phyloP scores from a whole-genome alignment of 1,140 invertebrate species.

The Acyrthosiphon pisum region DNA sequence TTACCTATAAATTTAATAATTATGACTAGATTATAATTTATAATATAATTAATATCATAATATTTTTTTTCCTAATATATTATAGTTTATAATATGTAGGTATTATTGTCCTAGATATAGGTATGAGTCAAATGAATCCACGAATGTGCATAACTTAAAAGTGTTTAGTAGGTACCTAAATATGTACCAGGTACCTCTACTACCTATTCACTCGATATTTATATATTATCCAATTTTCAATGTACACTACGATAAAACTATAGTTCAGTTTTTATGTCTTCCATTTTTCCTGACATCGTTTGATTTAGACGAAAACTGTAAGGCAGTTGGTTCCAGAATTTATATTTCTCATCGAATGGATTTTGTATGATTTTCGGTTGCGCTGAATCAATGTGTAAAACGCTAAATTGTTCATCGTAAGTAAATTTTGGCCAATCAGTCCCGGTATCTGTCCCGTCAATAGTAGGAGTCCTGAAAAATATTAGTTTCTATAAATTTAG shows the following conservation, averaged over 20 bases:
- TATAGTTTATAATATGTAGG: not conserved
- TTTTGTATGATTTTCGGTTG: slow-evolving; percentile 7
- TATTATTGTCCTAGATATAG: not conserved
- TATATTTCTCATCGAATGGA: not conserved
- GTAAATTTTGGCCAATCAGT: not conserved
- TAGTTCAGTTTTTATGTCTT: not conserved
- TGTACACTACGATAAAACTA: not conserved
- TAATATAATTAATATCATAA: not conserved
- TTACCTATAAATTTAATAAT: no score
- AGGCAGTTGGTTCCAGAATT: not conserved
- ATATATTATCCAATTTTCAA: not conserved
- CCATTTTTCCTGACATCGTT: not conserved
- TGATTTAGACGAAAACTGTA: not conserved
- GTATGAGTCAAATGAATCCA: no score
- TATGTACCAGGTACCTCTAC: no score
- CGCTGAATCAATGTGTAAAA: slow-evolving; percentile 1
- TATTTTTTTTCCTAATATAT: not conserved
- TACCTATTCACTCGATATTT: no score
- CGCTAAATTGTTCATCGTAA: not conserved
- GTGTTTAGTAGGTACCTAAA: no score
- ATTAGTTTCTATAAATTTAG: not conserved
- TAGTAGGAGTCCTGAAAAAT: slow-evolving; percentile 11
- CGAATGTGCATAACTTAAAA: no score
- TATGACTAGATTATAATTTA: not conserved
- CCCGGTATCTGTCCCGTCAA: not conserved